Percentiles rank a stretch among this genome's conserved stretches.
phyloP scores from a whole-genome alignment of 1,140 invertebrate species.

The Drosophila mauritiana region DNA sequence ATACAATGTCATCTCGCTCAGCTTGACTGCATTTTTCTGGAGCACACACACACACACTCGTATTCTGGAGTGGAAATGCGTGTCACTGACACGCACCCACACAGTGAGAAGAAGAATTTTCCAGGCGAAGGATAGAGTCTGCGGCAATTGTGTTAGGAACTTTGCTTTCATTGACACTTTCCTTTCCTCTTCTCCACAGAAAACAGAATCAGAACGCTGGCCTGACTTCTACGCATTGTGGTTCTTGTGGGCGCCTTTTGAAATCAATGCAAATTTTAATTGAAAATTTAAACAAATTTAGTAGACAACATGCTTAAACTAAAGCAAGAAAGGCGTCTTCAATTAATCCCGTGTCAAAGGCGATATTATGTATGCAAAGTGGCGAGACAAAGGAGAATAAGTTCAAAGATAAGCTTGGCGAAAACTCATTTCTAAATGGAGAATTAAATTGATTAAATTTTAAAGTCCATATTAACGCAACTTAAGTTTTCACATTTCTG shows the following conservation, averaged over 20 bases:
- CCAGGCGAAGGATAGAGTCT: constrained; percentile 22
- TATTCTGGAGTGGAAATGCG: constrained; percentile 35
- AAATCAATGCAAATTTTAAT: constrained; percentile 60
- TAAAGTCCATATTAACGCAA: background rate
- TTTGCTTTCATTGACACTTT: constrained; percentile 40
- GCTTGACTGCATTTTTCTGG: constrained; percentile 60
- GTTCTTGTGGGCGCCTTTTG: constrained; percentile 2
- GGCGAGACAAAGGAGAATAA: background rate
- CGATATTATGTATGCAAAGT: constrained; percentile 18
- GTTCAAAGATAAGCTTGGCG: background rate
- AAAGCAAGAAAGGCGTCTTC: background rate
- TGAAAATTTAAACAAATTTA: constrained; percentile 47
- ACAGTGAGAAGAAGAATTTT: constrained; percentile 17
- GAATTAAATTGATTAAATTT: background rate
- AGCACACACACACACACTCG: constrained; percentile 32
- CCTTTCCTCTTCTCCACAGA: background rate
- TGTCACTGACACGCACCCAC: constrained; percentile 49
- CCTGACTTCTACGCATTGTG: constrained; percentile 20
- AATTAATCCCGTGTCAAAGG: constrained; percentile 1
- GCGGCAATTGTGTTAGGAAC: constrained; percentile 52
- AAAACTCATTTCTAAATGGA: background rate
- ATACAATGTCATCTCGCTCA: constrained; percentile 40
- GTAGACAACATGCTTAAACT: constrained; percentile 4
- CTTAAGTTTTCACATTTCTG: no score
- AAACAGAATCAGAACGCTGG: constrained; percentile 1